Percentiles rank a stretch among this genome's conserved stretches.
Evolutionary conservation across 2,113 vertebrate species (phyloP).

Genomic region (Poicephalus gulielmi): DNA sequence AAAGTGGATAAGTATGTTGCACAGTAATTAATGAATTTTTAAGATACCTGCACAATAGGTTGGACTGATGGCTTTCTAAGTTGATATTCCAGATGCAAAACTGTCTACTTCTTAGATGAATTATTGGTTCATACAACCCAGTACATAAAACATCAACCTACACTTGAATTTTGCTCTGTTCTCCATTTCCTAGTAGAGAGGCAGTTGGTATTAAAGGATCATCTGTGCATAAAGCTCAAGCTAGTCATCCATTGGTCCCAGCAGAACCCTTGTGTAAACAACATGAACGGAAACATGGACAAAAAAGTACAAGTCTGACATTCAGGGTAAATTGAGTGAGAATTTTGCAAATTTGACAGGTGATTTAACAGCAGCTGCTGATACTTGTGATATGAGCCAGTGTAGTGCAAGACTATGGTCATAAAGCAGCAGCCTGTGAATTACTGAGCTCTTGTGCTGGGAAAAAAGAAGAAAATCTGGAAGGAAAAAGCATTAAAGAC

Average conservation of each 20-base stretch:
- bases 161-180: conserved; percentile 8
- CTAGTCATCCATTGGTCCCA: neutral
- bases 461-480: neutral
- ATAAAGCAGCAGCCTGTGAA: neutral
- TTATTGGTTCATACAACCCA: neutral
- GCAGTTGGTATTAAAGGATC: neutral
- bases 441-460: neutral
- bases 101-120: neutral
- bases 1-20: neutral
- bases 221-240: conserved; percentile 9
- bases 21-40: neutral
- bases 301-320: neutral
- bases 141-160: neutral
- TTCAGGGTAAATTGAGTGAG: conserved; percentile 41
- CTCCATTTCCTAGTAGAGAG: neutral
- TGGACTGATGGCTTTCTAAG: neutral
- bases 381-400: neutral
- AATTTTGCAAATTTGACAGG: conserved; percentile 46
- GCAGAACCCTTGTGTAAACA: conserved; percentile 17
- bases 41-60: neutral
- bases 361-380: conserved; percentile 54
- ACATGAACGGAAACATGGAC: neutral
- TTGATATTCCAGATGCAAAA: neutral
- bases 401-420: neutral
- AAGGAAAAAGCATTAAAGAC: neutral